Evolutionary conservation across 2,797 vertebrate genomes (phyloP).

Genomic region (Neostethus bicornis): DNA sequence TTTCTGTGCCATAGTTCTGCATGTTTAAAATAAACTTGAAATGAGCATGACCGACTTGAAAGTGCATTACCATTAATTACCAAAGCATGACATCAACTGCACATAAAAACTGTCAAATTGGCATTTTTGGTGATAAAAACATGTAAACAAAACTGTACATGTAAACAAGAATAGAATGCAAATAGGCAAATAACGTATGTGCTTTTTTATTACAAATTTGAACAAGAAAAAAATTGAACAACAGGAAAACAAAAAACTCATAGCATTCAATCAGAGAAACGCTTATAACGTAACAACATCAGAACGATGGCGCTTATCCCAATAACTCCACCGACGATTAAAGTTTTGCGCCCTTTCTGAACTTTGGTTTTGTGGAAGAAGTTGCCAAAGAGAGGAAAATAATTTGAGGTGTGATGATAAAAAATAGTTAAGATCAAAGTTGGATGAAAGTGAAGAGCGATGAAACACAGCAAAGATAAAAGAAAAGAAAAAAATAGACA

Average conservation of each 20-base stretch:
- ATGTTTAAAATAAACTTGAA: slow-evolving; percentile 81
- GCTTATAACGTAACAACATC: slow-evolving; percentile 90
- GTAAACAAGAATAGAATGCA: too few species aligned
- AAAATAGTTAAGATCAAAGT: slow-evolving; percentile 56
- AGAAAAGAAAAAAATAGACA: slow-evolving; percentile 9
- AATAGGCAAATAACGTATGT: too few species aligned
- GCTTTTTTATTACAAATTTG: too few species aligned
- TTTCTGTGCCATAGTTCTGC: slow-evolving; percentile 79
- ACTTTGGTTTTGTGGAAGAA: slow-evolving; percentile 96
- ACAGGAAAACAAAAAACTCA: slow-evolving; percentile 5
- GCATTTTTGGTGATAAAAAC: slow-evolving; percentile 24
- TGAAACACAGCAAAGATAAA: slow-evolving; percentile 1
- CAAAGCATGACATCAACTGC: slow-evolving; percentile 15
- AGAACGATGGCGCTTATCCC: slow-evolving; percentile 92
- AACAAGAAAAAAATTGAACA: background rate
- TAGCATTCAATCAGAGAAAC: slow-evolving; percentile 84
- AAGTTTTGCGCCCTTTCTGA: slow-evolving; percentile 91
- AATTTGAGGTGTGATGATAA: slow-evolving; percentile 83
- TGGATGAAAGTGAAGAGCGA: too few species aligned
- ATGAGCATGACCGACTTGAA: slow-evolving; percentile 70
- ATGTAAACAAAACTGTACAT: slow-evolving; percentile 30
- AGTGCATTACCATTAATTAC: slow-evolving; percentile 59
- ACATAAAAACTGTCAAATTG: slow-evolving; percentile 17
- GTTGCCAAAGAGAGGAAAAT: slow-evolving; percentile 92
- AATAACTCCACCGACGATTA: slow-evolving; percentile 90